Evolutionary conservation across 1,140 invertebrate genomes (phyloP).

Genomic region (Caligus rogercresseyi): DNA sequence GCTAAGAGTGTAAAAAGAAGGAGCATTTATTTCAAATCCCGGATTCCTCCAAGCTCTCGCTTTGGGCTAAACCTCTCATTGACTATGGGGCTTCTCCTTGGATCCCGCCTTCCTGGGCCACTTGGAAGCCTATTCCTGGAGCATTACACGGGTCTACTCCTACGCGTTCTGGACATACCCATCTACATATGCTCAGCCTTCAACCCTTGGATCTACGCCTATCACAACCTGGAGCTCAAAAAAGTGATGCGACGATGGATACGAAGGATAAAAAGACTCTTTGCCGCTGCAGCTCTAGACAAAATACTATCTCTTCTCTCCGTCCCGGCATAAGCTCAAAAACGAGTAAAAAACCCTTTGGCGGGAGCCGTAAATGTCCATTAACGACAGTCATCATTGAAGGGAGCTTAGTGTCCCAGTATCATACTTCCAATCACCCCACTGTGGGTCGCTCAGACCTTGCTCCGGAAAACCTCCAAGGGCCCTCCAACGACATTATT

Average conservation of each 20-base stretch:
- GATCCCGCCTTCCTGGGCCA: not conserved
- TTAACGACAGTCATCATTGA: not conserved
- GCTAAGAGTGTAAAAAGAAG: no score
- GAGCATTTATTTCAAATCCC: not conserved
- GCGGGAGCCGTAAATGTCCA: not conserved
- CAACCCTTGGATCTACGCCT: conserved; percentile 14
- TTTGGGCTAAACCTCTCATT: not conserved
- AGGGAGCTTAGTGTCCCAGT: not conserved
- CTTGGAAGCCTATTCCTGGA: not conserved
- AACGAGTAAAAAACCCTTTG: not conserved
- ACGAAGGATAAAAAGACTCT: not conserved
- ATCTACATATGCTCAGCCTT: not conserved
- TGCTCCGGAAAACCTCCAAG: not conserved
- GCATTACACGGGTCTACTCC: not conserved
- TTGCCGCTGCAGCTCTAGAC: not conserved
- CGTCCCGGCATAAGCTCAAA: not conserved
- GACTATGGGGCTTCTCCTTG: not conserved
- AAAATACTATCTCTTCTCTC: not conserved
- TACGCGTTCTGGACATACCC: not conserved
- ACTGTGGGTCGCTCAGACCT: not conserved
- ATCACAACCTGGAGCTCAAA: conserved; percentile 15
- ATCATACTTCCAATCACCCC: not conserved
- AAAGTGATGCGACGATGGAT: not conserved
- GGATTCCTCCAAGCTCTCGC: not conserved
- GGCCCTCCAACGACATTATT: not conserved